These are phyloP conservation scores for Dermolepida albohirtum DNA, from an alignment of 2,888 invertebrate species.

Conservation along the genomic window DNA sequence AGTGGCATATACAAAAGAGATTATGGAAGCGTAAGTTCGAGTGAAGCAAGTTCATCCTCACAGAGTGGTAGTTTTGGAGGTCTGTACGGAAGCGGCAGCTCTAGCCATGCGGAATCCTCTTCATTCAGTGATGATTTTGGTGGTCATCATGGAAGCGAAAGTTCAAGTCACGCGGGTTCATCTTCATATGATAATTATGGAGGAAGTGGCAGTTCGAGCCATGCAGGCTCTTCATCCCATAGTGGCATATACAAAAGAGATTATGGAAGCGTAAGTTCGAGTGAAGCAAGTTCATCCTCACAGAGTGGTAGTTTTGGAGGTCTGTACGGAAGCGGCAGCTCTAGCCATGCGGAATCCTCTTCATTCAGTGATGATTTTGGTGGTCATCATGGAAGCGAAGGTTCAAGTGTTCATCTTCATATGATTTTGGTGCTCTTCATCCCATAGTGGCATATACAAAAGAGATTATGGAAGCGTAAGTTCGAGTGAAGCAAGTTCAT, in stretches of 20 bases:
- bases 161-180: no score
- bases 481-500: not conserved
- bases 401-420: no score
- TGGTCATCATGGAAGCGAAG: no score
- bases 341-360: no score
- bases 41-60: no score
- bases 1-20: not conserved
- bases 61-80: not conserved
- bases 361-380: no score
- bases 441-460: not conserved
- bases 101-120: constrained; percentile 1
- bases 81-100: not conserved
- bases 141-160: no score
- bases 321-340: not conserved
- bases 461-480: constrained; percentile 1
- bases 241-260: not conserved
- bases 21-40: no score
- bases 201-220: constrained; percentile 9
- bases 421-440: no score
- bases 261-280: constrained; percentile 2
- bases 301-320: constrained; percentile 2
- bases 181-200: not conserved
- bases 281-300: not conserved
- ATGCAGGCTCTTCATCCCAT: not conserved
- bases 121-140: not conserved